Base-by-base conservation (phyloP, 2,888 invertebrate species). In the Zygogramma bicolorata region DNA sequence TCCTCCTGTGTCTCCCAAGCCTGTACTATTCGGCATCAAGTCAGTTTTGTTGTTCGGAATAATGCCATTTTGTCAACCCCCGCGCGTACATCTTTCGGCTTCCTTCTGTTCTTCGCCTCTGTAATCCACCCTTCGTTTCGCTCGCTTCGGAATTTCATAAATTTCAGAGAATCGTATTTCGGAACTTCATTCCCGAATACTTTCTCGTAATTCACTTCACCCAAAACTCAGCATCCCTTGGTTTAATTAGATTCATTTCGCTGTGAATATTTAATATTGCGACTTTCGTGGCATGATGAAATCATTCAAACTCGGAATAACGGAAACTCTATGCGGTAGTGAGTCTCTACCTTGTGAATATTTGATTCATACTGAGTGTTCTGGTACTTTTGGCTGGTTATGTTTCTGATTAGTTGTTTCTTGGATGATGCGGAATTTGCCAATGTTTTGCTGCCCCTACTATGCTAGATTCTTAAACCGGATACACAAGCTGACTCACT, bases 171-270 rank as follows among this genome's bases (percentile, higher is more conserved):
- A 72, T 76, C 59, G 72, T 62, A 70, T 75, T 75, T 68, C 63
- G 68, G 62, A 68, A 63, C 62, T 67, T 62, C 22, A 67, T 68
- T 46, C 60, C 67, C 67, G 72, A 73, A 73, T 71, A 65, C 70
- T 71, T 73, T 63, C 61, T 62, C 68, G 67, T 74, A 69, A 75
- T 75, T 75, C 67, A 75, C 73, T 74, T 75, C 71, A 53, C 73
- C 27, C 61, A 65, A 71, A 75, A 74, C 65, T 71, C 62, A 60
- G 59, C 71, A 67, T 70, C 59, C 67, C 67, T 75, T 70, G 67
- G 57, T 75, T 72, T 70, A 75, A 75, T 75, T 71, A 71, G 70
- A 72, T 75, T 75, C 67, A 75, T 75, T 72, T 60, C 34, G 4
- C 49, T 65, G 61, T 71, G 49, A 57, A 63, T 63, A 63, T 63